Evolutionary conservation across 2,113 vertebrate genomes (phyloP), one percentile per base, ranked within the genome.

Genomic region (Osmerus eperlanus): DNA sequence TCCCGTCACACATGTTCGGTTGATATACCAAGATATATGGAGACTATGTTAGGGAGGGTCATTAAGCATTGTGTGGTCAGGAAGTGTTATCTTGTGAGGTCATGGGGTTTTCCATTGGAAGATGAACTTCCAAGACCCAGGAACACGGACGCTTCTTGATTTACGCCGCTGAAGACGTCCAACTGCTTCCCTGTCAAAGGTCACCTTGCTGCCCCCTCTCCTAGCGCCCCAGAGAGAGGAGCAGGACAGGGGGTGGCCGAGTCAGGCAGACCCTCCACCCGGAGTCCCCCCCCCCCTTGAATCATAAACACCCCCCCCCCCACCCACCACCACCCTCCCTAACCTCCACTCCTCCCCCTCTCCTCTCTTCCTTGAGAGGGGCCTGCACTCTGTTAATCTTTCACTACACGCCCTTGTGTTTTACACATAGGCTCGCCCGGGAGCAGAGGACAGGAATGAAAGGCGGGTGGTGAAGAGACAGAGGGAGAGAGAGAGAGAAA

Each of bases 321-420:
- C 73, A 83, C 69, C 69, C 76, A 9, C 51, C 18, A 5, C 61
- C 21, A 3, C 4, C 8, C 74, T 21, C 29, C 19, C 18, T 28
- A 15, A 4, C 55, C 59, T 52, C 73, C 32, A 67, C 58, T 14
- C 52, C 52, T 21, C 63, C 55, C 59, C 32, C 73, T 32, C 65
- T 9, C 14, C 28, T 14, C 73, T 67, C 61, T 81, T 84, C 86
- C 78, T 85, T 82, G 14, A 87, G 85, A 65, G 76, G 62, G 83
- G 83, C 68, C 82, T 87, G 84, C 86, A 88, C 89, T 89, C 88
- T 90, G 89, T 92, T 92, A 90, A 91, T 92, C 87, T 89, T 88
- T 89, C 88, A 89, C 91, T 87, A 71, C 66, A 71, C 69, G 72
- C 75, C 82, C 41, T 68, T 76, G 79, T 74, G 75, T 87, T 86